These are phyloP conservation scores for Pantherophis vulpinus DNA, from an alignment of 2,797 vertebrate species.

Conservation along the genomic window DNA sequence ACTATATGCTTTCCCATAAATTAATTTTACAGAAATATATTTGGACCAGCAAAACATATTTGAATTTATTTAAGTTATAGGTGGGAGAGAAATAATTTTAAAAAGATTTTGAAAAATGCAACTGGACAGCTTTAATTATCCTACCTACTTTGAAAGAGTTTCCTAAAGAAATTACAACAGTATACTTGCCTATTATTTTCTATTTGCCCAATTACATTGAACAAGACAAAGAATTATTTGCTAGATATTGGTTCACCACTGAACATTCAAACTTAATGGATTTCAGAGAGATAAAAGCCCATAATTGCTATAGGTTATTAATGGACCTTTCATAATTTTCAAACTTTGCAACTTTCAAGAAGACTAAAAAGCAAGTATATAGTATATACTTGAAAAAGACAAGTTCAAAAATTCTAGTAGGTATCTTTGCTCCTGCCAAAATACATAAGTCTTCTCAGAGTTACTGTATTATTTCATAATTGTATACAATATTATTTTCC, in stretches of 20 bases:
- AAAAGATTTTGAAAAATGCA: not conserved
- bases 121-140: constrained; percentile 31
- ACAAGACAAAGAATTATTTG: constrained; percentile 27
- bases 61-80: not conserved
- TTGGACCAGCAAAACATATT: not conserved
- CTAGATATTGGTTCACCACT: not conserved
- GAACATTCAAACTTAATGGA: not conserved
- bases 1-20: not conserved
- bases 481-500: constrained; percentile 19
- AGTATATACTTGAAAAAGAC: constrained; percentile 23
- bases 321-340: constrained; percentile 59
- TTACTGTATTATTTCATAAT: not conserved
- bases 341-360: constrained; percentile 10
- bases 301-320: constrained; percentile 34
- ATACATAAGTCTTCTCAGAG: constrained; percentile 33
- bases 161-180: constrained; percentile 18
- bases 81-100: not conserved
- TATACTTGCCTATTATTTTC: constrained; percentile 14
- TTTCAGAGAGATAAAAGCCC: constrained; percentile 40
- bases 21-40: not conserved
- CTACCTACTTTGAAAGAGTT: constrained; percentile 1
- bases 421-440: constrained; percentile 14
- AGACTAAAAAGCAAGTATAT: constrained; percentile 11
- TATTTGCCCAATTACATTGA: constrained; percentile 18
- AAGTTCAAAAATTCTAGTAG: constrained; percentile 6